These are phyloP conservation scores for Eulemur coronatus DNA, from an alignment of 2,797 vertebrate species.

Conservation along the genomic window DNA sequence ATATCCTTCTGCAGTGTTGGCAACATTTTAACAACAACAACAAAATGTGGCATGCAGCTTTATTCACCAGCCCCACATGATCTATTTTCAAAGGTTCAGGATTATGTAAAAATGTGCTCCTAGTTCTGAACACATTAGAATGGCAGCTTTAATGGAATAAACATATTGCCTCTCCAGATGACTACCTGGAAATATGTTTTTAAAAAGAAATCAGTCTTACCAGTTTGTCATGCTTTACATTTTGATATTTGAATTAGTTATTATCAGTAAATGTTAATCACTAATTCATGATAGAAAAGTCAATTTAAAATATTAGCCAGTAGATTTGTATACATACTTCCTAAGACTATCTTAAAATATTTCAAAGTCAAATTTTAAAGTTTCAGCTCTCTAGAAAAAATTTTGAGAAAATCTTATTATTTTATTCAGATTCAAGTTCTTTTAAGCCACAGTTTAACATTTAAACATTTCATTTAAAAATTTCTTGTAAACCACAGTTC, in stretches of 20 bases:
- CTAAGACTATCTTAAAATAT: conserved; percentile 45
- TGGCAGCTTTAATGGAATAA: conserved; percentile 27
- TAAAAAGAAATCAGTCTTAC: conserved; percentile 13
- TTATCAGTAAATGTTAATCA: conserved; percentile 5
- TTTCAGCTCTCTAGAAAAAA: conserved; percentile 56
- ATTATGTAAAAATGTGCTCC: not conserved
- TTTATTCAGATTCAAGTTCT: conserved; percentile 56
- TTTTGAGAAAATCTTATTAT: conserved; percentile 40
- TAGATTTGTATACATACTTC: conserved; percentile 11
- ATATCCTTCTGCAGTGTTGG: not conserved
- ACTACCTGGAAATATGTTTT: conserved; percentile 17
- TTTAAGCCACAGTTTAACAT: not conserved
- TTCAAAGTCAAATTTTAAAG: conserved; percentile 56
- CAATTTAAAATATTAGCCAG: conserved; percentile 17
- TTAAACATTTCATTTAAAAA: conserved; percentile 19
- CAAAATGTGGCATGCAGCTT: not conserved
- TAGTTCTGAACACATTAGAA: conserved; percentile 13
- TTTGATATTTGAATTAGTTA: conserved; percentile 37
- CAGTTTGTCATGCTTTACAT: conserved; percentile 14
- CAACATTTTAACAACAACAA: not conserved
- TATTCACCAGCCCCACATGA: not conserved
- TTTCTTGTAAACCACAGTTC: conserved; percentile 48
- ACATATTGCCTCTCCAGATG: not conserved
- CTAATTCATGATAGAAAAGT: conserved; percentile 47
- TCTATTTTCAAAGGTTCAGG: not conserved